Evolutionary conservation across 2,113 vertebrate species (phyloP), one percentile per base, ranked within the genome.

Genomic region (Passer montanus): DNA sequence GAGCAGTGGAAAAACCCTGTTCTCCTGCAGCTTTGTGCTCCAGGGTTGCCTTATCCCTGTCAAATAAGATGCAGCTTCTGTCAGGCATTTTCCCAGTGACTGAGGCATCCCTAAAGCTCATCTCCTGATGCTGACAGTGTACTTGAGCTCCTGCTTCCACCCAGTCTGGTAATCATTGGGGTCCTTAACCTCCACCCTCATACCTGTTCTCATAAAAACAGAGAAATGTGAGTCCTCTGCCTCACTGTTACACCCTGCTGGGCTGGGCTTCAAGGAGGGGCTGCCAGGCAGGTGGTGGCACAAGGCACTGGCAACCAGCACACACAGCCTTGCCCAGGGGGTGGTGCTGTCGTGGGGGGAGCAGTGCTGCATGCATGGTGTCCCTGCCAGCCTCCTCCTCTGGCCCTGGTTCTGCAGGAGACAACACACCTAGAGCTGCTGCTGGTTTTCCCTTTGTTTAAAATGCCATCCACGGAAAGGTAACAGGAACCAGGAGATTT

Each of bases 11-110:
- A 95, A 94, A 96, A 90, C 44, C 67, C 67, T 39, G 17, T 53
- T 80, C 68, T 90, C 84, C 70, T 56, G 79, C 93, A 95, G 91
- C 88, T 90, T 68, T 55, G 23, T 90, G 93, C 84, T 92, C 86
- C 63, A 44, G 86, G 75, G 75, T 13, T 92, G 86, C 67, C 66
- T 85, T 26, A 75, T 52, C 59, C 75, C 58, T 0, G 0, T 47
- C 87, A 85, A 79, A 30, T 50, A 64, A 33, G 83, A 88, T 22
- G 30, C 79, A 85, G 39, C 44, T 43, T 84, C 64, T 62, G 37
- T 58, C 69, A 66, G 84, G 84, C 46, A n/a, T 49, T 73, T 86
- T 77, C 46, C 68, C 4, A 0, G 37, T 13, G 50, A 80, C 63
- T 10, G 26, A 77, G 68, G 68, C 72, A 26, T n/a, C 77, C 60